Conservation (phyloP, 2,888 invertebrate genomes). For the Dynastes hyllus region DNA sequence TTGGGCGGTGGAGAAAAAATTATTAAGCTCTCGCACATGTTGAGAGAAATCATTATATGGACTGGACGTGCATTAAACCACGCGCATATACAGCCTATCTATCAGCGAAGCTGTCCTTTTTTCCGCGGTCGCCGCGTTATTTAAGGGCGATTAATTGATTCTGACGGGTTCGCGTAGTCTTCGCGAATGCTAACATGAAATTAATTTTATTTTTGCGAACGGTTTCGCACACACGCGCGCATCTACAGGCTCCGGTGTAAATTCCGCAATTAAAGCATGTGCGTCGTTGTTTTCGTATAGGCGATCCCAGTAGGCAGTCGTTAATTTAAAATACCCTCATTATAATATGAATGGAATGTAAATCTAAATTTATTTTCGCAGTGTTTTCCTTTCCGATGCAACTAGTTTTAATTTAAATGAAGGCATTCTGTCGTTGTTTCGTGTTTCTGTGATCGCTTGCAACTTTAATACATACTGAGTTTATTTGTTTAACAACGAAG, state of each 20-base stretch:
- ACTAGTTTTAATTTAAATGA: no score
- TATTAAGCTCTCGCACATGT: slow-evolving; percentile 1
- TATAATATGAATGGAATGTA: slow-evolving; percentile 30
- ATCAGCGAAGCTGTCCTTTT: slow-evolving; percentile 5
- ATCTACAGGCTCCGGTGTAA: slow-evolving; percentile 15
- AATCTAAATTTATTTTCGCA: slow-evolving; percentile 15
- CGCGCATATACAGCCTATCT: neutral
- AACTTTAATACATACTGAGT: no score
- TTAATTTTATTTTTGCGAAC: slow-evolving; percentile 43
- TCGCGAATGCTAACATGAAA: slow-evolving; percentile 25
- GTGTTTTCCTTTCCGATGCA: neutral
- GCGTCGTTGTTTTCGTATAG: neutral
- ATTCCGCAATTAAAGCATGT: slow-evolving; percentile 31
- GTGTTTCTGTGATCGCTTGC: no score
- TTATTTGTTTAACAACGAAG: no score
- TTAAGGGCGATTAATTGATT: slow-evolving; percentile 29
- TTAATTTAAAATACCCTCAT: slow-evolving; percentile 28
- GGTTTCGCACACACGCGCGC: neutral
- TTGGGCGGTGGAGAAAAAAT: slow-evolving; percentile 1
- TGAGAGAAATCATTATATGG: slow-evolving; percentile 18
- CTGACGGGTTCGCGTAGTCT: neutral
- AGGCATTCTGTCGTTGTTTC: no score
- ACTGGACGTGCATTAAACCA: slow-evolving; percentile 5
- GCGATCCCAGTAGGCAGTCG: neutral
- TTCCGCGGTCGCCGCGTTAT: neutral